Base-by-base conservation (phyloP, 1,140 invertebrate genomes). In the Trissolcus basalis region DNA sequence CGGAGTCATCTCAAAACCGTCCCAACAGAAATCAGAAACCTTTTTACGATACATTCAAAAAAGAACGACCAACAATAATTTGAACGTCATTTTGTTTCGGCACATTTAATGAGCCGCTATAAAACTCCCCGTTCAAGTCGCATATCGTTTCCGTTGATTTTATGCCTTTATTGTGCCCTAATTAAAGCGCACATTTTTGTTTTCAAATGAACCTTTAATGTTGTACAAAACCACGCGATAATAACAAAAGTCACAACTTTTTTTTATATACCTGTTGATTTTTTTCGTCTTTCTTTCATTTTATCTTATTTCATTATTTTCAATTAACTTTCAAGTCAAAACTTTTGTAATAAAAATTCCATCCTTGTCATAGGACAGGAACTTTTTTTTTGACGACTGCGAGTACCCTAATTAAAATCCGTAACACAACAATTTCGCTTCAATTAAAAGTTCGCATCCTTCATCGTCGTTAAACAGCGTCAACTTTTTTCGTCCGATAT, bases 91-190 rank as follows among this genome's bases (percentile, higher is more conserved):
- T 72, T 72, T 36, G 49, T 67, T 67, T 55, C 48, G 15, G 51
- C 71, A 41, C 58, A 58, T 68, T 74, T 74, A 74, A 74, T 63
- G 71, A 74, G 51, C n/a, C 16, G 58, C 33, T 68, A 74, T 74
- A 74, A 74, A 73, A 4, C 15, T 27, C 27, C 61, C 68, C 63
- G 68, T 67, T 68, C 6, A 1, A 50, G 58, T 41, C 33, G n/a
- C n/a, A 44, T 58, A 74, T 50, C 49, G 56, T 65, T 60, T 67
- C 45, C 10, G 32, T 44, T 53, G 47, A 27, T 51, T 74, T 74
- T 74, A 74, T 74, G 71, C 56, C 5, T 74, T 74, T 68, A 74
- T 67, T 61, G n/a, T 53, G 41, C 32, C 14, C 11, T 41, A 56
- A 64, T 36, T 13, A 50, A 53, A 41, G 50, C 1, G 35, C 4